Conservation (phyloP, 2,113 vertebrate species). For the Mesocricetus auratus region DNA sequence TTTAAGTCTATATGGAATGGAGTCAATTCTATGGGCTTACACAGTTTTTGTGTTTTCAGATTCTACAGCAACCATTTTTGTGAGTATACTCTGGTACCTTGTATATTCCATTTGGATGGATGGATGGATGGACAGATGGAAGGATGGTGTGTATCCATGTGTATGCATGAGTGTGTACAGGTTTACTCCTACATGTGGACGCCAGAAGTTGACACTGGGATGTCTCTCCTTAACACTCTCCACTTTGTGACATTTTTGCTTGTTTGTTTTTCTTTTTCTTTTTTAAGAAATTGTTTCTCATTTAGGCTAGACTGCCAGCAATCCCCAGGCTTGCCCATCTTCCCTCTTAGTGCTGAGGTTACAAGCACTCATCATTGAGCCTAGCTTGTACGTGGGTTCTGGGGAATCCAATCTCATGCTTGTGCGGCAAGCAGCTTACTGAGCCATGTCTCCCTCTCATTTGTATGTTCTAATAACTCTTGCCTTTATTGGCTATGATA, state of each 20-base stretch:
- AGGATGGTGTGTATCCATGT: not conserved
- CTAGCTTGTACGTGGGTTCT: not conserved
- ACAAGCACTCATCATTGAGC: not conserved
- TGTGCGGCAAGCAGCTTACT: not conserved
- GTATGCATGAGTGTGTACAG: not conserved
- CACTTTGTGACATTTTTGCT: not conserved
- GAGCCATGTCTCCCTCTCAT: not conserved
- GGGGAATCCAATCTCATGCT: not conserved
- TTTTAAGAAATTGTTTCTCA: not conserved
- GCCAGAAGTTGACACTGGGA: not conserved
- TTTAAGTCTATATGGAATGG: no score
- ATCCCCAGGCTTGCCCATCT: not conserved
- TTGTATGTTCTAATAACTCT: constrained; percentile 18
- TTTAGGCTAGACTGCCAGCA: not conserved
- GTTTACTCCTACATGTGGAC: not conserved
- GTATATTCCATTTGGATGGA: not conserved
- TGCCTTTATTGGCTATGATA: not conserved
- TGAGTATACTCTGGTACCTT: not conserved
- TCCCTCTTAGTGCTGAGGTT: not conserved
- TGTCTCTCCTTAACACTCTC: not conserved
- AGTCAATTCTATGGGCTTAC: no score
- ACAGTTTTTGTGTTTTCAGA: not conserved
- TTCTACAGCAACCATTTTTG: not conserved
- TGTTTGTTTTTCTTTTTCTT: not conserved
- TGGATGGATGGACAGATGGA: not conserved